Evolutionary conservation across 2,888 invertebrate genomes (phyloP), one percentile per base, ranked within the genome.

Genomic region (Polydrusus tereticollis): DNA sequence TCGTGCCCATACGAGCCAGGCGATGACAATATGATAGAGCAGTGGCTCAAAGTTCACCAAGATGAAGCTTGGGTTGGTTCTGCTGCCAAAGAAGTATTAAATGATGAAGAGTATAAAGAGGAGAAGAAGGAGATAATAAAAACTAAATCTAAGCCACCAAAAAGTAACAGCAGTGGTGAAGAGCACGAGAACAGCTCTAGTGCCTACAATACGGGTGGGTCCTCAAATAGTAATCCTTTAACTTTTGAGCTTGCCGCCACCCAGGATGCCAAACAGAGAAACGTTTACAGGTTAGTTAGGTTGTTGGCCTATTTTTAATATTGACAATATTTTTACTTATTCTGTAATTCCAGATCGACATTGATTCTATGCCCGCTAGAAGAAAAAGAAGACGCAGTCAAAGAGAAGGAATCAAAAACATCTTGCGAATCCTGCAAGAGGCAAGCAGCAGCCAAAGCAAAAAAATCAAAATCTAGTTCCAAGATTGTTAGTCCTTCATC

Each of bases 141-240:
- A 59, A 73, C 75, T 57, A 80, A 74, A 45, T 69, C 79, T 59
- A 83, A 83, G 74, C 80, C 83, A 33, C 81, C 80, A 36, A 83
- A 82, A 73, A 83, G 82, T 72, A 82, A 81, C 72, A 87, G 87
- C 75, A 88, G 86, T 38, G 87, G 86, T 26, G 89, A 89, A 74
- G 89, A 89, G 72, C 88, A 89, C 73, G 90, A 91, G 73, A 87
- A 87, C 75, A 90, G 90, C 55, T 91, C 92, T 36, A 91, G 90
- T 83, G 92, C 93, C 58, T 93, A 92, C 82, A 93, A 93, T 80
- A 92, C 92, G 1, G 92, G 92, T 1, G 93, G 92, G 66, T 92
- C 92, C n/a, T 91, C 92, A 79, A 89, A 92, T 77, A 92, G 92
- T 79, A 90, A 88, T 80, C 89, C 88, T 6, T 81, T 89, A 12